These are phyloP conservation scores for Amphibalanus amphitrite DNA, from an alignment of 1,140 invertebrate species.

Conservation along the genomic window DNA sequence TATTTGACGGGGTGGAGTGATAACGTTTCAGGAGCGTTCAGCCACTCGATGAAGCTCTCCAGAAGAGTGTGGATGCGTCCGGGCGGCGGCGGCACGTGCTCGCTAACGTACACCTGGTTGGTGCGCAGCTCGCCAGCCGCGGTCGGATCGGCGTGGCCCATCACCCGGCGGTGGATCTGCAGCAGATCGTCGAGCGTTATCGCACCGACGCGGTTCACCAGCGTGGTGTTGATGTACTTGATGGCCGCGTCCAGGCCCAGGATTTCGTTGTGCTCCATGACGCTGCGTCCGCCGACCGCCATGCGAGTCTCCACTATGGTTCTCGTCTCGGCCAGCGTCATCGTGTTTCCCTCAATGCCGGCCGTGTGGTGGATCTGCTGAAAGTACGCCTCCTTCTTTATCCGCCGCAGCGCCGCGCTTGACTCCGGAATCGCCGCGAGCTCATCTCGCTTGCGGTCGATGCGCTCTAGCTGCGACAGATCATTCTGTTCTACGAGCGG, in stretches of 20 bases:
- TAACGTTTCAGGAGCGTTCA: conserved; percentile 40
- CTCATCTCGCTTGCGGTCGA: conserved; percentile 69
- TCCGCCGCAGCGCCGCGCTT: conserved; percentile 55
- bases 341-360: conserved; percentile 93
- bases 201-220: conserved; percentile 45
- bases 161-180: conserved; percentile 76
- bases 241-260: conserved; percentile 83
- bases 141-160: conserved; percentile 82
- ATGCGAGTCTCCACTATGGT: conserved; percentile 83
- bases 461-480: conserved; percentile 49
- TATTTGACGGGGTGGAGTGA: conserved; percentile 75
- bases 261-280: conserved; percentile 93
- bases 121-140: conserved; percentile 64
- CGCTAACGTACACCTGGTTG: conserved; percentile 77
- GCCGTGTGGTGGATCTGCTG: conserved; percentile 90
- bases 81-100: conserved; percentile 71
- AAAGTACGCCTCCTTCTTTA: conserved; percentile 87
- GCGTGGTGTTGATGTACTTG: conserved; percentile 84
- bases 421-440: conserved; percentile 62
- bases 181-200: conserved; percentile 72
- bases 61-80: conserved; percentile 61
- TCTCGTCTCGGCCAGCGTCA: conserved; percentile 81
- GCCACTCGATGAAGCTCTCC: conserved; percentile 73
- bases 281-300: conserved; percentile 69
- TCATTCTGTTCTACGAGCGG: conserved; percentile 82